These are phyloP conservation scores for Drosophila mayaguana DNA, from an alignment of 2,888 invertebrate genomes.

Conservation along the genomic window DNA sequence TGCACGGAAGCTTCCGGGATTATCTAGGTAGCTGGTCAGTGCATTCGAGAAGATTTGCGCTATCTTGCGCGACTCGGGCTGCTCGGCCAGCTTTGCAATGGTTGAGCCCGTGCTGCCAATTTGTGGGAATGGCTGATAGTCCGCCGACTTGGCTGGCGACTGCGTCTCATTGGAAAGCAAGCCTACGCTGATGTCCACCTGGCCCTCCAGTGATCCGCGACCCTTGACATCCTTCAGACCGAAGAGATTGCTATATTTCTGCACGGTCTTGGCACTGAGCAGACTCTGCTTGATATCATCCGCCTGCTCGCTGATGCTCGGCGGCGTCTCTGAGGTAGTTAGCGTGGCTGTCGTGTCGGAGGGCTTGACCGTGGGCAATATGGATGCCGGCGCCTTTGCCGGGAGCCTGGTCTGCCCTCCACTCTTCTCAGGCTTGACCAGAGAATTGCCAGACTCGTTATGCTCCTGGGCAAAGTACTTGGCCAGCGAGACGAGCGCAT, in stretches of 20 bases:
- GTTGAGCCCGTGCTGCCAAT: slow-evolving; percentile 88
- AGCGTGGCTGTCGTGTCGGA: slow-evolving; percentile 71
- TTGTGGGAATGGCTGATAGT: slow-evolving; percentile 71
- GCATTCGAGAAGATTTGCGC: slow-evolving; percentile 94
- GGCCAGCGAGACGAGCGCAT: slow-evolving; percentile 91
- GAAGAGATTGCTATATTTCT: slow-evolving; percentile 82
- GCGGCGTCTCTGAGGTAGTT: slow-evolving; percentile 71
- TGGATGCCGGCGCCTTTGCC: slow-evolving; percentile 36
- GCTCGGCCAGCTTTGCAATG: slow-evolving; percentile 86
- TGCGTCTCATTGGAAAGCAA: slow-evolving; percentile 57
- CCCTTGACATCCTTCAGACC: slow-evolving; percentile 69
- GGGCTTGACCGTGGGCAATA: slow-evolving; percentile 63
- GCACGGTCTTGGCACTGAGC: slow-evolving; percentile 86
- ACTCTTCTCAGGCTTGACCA: slow-evolving; percentile 54
- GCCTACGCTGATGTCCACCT: slow-evolving; percentile 85
- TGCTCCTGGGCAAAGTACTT: slow-evolving; percentile 89
- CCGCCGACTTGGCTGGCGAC: slow-evolving; percentile 19
- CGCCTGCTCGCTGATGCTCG: slow-evolving; percentile 82
- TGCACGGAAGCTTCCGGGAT: slow-evolving; percentile 92
- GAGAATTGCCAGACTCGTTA: slow-evolving; percentile 79
- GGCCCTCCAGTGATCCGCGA: slow-evolving; percentile 77
- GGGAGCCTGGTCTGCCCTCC: slow-evolving; percentile 55
- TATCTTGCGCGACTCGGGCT: slow-evolving; percentile 90
- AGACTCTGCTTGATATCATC: slow-evolving; percentile 87
- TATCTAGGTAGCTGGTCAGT: slow-evolving; percentile 92